phyloP scores from a whole-genome alignment of 2,888 invertebrate genomes.

The Aporophyla nigra region DNA sequence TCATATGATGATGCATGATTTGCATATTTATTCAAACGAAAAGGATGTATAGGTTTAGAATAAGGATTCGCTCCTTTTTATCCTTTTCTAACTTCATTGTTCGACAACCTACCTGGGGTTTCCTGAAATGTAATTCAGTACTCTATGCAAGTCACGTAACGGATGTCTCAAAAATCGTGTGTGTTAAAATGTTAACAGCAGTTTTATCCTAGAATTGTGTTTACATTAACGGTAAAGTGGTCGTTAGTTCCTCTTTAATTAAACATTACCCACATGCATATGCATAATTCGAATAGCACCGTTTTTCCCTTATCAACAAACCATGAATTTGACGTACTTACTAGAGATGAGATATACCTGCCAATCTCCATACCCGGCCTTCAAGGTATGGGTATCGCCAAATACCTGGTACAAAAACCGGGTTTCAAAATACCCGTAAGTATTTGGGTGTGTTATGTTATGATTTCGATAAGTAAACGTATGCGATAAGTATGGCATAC shows the following conservation, averaged over 20 bases:
- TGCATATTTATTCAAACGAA: not conserved
- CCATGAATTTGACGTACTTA: not conserved
- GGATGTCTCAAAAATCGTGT: constrained; percentile 40
- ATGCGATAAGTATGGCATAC: too few relatives aligned
- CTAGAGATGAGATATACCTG: too few relatives aligned
- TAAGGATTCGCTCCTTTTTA: not conserved
- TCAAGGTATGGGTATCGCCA: too few relatives aligned
- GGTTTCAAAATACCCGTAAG: too few relatives aligned
- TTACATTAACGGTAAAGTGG: constrained; percentile 29
- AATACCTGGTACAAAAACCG: too few relatives aligned
- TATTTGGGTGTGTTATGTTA: too few relatives aligned
- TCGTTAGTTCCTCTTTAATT: constrained; percentile 30
- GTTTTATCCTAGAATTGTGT: constrained; percentile 15
- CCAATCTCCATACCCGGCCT: too few relatives aligned
- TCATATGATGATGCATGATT: too few relatives aligned
- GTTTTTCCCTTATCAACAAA: constrained; percentile 15
- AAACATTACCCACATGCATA: constrained; percentile 41
- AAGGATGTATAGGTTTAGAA: not conserved
- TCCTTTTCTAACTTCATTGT: not conserved
- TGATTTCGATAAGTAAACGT: too few relatives aligned
- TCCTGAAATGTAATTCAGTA: not conserved
- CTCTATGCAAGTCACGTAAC: constrained; percentile 12
- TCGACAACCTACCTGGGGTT: not conserved
- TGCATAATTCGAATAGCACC: constrained; percentile 3
- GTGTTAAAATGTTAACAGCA: constrained; percentile 27